Percentiles rank a stretch among this genome's conserved stretches.
Conservation (phyloP, 2,113 vertebrate genomes). For the Falcunculus frontatus region DNA sequence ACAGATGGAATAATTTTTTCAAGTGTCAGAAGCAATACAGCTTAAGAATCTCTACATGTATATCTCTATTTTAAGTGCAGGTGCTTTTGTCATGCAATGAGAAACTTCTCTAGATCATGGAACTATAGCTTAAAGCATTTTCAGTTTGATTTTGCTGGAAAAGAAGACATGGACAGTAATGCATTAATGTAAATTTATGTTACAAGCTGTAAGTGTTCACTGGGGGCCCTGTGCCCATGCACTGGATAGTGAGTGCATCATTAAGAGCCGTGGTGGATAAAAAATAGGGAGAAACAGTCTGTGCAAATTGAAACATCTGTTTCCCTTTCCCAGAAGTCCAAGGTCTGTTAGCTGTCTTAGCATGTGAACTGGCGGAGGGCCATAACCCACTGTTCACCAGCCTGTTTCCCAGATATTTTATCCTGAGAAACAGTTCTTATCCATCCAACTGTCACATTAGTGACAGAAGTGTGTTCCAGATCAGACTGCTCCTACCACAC, state of each 20-base stretch:
- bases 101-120: background rate
- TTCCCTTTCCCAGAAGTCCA: conserved; percentile 42
- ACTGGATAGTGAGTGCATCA: background rate
- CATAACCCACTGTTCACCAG: conserved; percentile 43
- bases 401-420: conserved; percentile 56
- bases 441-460: background rate
- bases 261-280: background rate
- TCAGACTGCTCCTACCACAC: background rate
- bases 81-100: background rate
- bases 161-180: background rate
- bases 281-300: background rate
- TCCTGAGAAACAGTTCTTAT: conserved; percentile 40
- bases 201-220: background rate
- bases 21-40: background rate
- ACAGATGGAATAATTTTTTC: background rate
- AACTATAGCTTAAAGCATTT: background rate
- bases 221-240: background rate
- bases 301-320: conserved; percentile 59
- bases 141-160: background rate
- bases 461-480: conserved; percentile 3
- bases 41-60: rapidly evolving
- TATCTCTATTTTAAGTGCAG: background rate
- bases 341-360: conserved; percentile 8
- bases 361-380: conserved; percentile 30
- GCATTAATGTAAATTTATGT: background rate